Percentiles rank a stretch among this genome's conserved stretches.
Evolutionary conservation across 2,113 vertebrate species (phyloP).

Genomic region (Sinocyclocheilus rhinocerous): DNA sequence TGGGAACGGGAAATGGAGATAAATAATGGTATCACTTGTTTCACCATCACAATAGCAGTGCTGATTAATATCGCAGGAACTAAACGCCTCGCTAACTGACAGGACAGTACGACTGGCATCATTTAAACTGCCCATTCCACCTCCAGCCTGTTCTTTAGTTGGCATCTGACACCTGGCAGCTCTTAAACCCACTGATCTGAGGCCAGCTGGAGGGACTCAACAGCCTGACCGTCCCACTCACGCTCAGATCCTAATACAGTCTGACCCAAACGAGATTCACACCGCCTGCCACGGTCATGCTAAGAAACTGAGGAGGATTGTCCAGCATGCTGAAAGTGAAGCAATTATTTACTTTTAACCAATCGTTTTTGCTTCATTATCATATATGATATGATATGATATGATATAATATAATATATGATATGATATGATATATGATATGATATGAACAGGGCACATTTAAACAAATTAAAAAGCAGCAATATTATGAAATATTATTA

Average conservation of each 20-base stretch:
- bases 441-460: not conserved
- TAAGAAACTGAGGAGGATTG: conserved; percentile 29
- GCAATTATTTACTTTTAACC: conserved; percentile 32
- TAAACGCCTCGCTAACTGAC: conserved; percentile 25
- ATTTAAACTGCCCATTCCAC: conserved; percentile 12
- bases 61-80: conserved; percentile 39
- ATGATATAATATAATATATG: not conserved
- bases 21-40: conserved; percentile 13
- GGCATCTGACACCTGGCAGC: conserved; percentile 1
- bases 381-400: not conserved
- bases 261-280: conserved; percentile 44
- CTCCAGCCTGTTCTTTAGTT: conserved; percentile 41
- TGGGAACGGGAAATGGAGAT: not conserved
- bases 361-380: not conserved
- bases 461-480: no score
- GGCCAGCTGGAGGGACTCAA: conserved; percentile 44
- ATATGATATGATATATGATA: no score
- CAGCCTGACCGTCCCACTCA: conserved; percentile 38
- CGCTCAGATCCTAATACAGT: conserved; percentile 28
- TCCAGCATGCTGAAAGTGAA: conserved; percentile 6
- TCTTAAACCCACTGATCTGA: conserved; percentile 37
- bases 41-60: conserved; percentile 9
- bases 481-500: no score
- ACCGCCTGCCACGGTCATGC: not conserved
- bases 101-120: conserved; percentile 16